These are phyloP conservation scores for Lycorma delicatula DNA, from an alignment of 1,140 invertebrate species.

Conservation along the genomic window DNA sequence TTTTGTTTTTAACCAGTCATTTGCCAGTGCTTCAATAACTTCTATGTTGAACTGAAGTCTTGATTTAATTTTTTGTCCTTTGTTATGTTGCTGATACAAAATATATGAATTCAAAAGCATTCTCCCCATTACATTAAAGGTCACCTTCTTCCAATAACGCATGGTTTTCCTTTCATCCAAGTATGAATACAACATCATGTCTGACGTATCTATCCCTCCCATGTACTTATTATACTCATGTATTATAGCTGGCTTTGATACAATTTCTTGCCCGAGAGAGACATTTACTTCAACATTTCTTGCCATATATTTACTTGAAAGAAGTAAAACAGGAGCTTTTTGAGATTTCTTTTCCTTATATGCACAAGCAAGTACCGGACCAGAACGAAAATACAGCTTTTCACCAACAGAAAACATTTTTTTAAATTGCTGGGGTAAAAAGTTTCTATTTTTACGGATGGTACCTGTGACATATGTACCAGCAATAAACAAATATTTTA, in stretches of 20 bases:
- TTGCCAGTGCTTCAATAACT: no score
- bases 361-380: not conserved
- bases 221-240: slow-evolving; percentile 18
- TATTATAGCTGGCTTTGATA: not conserved
- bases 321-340: not conserved
- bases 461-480: not conserved
- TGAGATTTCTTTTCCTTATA: not conserved
- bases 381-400: not conserved
- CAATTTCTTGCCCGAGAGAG: not conserved
- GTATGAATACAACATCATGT: slow-evolving; percentile 23
- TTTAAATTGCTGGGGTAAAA: not conserved
- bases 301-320: not conserved
- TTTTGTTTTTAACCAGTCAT: no score
- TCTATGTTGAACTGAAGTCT: no score
- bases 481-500: not conserved
- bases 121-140: slow-evolving; percentile 18
- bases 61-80: not conserved
- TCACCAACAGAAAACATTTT: not conserved
- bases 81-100: slow-evolving; percentile 2
- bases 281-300: not conserved
- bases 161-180: slow-evolving; percentile 19
- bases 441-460: not conserved
- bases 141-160: slow-evolving; percentile 25
- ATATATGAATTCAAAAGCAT: slow-evolving; percentile 13
- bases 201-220: slow-evolving; percentile 21